These are phyloP conservation scores for Neomicropteryx cornuta DNA, from an alignment of 1,140 invertebrate species.

Conservation along the genomic window DNA sequence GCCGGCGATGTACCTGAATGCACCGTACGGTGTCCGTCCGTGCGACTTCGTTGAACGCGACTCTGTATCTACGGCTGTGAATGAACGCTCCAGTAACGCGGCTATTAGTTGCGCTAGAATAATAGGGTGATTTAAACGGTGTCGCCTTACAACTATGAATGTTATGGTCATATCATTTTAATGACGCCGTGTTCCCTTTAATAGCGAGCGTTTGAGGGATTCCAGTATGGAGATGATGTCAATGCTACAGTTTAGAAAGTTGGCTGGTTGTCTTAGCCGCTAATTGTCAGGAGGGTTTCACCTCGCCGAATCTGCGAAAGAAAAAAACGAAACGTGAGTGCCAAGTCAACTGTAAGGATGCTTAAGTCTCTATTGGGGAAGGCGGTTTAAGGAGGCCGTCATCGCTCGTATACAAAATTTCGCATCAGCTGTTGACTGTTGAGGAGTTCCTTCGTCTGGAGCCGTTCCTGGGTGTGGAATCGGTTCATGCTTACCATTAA, in stretches of 20 bases:
- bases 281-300: conserved; percentile 59
- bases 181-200: no score
- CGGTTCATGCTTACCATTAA: conserved; percentile 5
- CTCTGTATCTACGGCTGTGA: no score
- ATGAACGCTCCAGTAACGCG: no score
- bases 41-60: no score
- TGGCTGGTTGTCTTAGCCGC: conserved; percentile 48
- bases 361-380: neutral
- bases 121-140: no score
- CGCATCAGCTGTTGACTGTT: neutral
- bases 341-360: conserved; percentile 2
- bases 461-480: conserved; percentile 5
- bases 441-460: conserved; percentile 3
- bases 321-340: conserved; percentile 9
- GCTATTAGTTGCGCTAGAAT: no score
- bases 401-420: neutral
- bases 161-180: no score
- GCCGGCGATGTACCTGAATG: no score
- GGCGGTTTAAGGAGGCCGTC: neutral
- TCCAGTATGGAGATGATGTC: no score
- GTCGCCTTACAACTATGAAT: no score
- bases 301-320: conserved; percentile 33
- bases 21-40: no score
- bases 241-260: conserved; percentile 57
- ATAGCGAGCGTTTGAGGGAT: no score